A percentile compares a stretch with the other conserved stretches of the same genome.
These are phyloP conservation scores for Akabosia matsudoensis DNA, from an alignment of 1,140 invertebrate species.

Conservation along the genomic window DNA sequence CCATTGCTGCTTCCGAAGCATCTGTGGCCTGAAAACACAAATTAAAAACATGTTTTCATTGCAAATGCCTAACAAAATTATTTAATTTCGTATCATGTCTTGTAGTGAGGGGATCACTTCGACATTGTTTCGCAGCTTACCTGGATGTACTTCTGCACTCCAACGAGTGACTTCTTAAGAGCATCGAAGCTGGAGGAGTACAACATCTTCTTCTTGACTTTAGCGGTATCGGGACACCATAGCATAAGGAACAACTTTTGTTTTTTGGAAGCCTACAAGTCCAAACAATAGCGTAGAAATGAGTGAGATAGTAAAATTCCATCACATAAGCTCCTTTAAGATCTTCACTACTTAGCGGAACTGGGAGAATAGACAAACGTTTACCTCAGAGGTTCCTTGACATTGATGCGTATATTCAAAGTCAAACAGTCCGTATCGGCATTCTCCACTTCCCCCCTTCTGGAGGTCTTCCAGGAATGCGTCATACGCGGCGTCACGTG, in stretches of 20 bases:
- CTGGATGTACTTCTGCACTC: slow-evolving; percentile 95
- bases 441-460: slow-evolving; percentile 81
- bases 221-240: slow-evolving; percentile 94
- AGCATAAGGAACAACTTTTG: slow-evolving; percentile 94
- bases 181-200: slow-evolving; percentile 96
- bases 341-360: neutral
- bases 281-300: too few relatives aligned
- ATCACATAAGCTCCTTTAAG: neutral
- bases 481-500: slow-evolving; percentile 81
- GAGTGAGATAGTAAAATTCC: too few relatives aligned
- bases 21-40: slow-evolving; percentile 67
- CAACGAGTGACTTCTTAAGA: slow-evolving; percentile 89
- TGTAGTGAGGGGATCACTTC: too few relatives aligned
- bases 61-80: neutral
- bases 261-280: slow-evolving; percentile 75
- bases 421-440: slow-evolving; percentile 91
- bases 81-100: neutral
- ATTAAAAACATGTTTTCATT: neutral
- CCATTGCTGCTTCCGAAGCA: slow-evolving; percentile 82
- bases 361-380: neutral
- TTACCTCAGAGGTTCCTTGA: slow-evolving; percentile 81
- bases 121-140: slow-evolving; percentile 48
- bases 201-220: slow-evolving; percentile 99
- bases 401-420: slow-evolving; percentile 94
- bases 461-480: slow-evolving; percentile 86